Conservation (phyloP, 2,888 invertebrate species). For the Microctonus hyperodae region DNA sequence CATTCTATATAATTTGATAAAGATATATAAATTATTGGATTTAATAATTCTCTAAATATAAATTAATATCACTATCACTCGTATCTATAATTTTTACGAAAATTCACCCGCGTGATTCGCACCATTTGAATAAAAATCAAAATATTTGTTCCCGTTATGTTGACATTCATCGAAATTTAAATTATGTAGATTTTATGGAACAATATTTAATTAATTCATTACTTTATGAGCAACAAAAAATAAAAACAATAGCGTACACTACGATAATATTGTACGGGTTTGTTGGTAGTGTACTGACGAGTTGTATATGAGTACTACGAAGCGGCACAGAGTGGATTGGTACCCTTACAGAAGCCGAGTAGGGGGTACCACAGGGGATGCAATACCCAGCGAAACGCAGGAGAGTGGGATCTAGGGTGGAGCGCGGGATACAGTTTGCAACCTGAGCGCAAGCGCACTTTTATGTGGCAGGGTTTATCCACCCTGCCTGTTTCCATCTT, state of each 20-base stretch:
- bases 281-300: slow-evolving; percentile 40
- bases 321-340: slow-evolving; percentile 39
- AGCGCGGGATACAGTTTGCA: slow-evolving; percentile 27
- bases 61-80: not conserved
- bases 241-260: slow-evolving; percentile 39
- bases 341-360: slow-evolving; percentile 32
- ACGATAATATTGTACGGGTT: slow-evolving; percentile 44
- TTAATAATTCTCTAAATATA: too few relatives aligned
- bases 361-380: slow-evolving; percentile 37
- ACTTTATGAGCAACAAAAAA: slow-evolving; percentile 1
- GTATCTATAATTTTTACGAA: not conserved
- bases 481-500: slow-evolving; percentile 19
- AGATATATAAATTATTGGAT: too few relatives aligned
- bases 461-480: slow-evolving; percentile 44
- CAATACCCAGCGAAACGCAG: slow-evolving; percentile 39
- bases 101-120: not conserved
- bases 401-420: slow-evolving; percentile 31
- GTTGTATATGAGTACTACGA: slow-evolving; percentile 40
- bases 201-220: not conserved
- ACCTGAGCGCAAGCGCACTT: slow-evolving; percentile 40
- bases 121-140: not conserved
- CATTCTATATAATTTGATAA: too few relatives aligned
- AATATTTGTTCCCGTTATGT: not conserved
- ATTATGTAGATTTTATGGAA: not conserved
- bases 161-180: not conserved